A percentile compares a stretch with the other conserved stretches of the same genome.
phyloP scores from a whole-genome alignment of 2,797 vertebrate species.

The Neosilurus mollespiculum region DNA sequence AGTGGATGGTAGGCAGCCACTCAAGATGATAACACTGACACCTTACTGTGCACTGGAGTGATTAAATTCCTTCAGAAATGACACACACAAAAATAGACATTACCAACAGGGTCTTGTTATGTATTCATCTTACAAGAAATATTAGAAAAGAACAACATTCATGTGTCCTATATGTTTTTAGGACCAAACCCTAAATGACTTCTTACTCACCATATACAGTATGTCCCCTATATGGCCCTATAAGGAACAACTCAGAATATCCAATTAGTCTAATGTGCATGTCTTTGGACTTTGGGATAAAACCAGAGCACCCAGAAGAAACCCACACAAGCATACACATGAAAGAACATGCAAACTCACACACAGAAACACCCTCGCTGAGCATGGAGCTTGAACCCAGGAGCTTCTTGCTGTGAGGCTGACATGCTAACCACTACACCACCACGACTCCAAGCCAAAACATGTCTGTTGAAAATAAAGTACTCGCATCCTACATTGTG shows the following conservation, averaged over 20 bases:
- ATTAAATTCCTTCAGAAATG: neutral
- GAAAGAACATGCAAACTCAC: no score
- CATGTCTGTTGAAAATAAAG: neutral
- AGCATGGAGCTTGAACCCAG: no score
- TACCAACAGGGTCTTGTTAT: neutral
- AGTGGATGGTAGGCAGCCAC: conserved; percentile 19
- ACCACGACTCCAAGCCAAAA: neutral
- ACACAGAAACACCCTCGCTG: no score
- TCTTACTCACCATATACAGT: neutral
- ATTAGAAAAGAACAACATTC: neutral
- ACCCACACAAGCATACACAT: no score
- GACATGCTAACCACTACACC: no score
- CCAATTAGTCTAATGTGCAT: no score
- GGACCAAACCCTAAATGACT: neutral
- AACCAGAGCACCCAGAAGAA: no score
- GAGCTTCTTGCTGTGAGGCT: no score
- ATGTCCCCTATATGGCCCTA: neutral
- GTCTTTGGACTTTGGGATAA: neutral
- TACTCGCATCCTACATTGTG: neutral
- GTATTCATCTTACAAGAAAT: neutral
- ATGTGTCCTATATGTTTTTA: neutral
- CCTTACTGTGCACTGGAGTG: neutral
- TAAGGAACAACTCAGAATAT: no score
- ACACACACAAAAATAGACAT: neutral
- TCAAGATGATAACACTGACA: conserved; percentile 18